phyloP scores from a whole-genome alignment of 2,113 vertebrate genomes.

The Pterocles orientalis region DNA sequence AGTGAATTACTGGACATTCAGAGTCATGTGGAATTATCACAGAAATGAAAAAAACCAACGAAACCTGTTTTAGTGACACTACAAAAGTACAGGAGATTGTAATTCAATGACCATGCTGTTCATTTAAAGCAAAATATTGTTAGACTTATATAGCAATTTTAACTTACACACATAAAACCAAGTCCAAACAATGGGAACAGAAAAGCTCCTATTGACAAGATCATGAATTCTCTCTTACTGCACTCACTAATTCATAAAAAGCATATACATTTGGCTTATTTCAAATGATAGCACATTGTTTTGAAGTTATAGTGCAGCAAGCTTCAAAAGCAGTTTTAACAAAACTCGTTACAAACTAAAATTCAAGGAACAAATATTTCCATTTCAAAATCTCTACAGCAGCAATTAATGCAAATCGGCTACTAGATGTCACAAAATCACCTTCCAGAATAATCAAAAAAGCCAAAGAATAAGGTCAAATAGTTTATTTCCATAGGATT shows the following conservation, averaged over 20 bases:
- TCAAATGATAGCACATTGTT: constrained; percentile 45
- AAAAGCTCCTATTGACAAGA: constrained; percentile 35
- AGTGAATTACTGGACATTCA: constrained; percentile 8
- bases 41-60: constrained; percentile 25
- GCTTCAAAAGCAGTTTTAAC: constrained; percentile 17
- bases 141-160: constrained; percentile 38
- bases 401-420: constrained; percentile 51
- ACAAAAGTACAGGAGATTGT: constrained; percentile 25
- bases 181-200: constrained; percentile 47
- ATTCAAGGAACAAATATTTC: constrained; percentile 32
- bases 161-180: constrained; percentile 42
- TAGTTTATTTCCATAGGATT: constrained; percentile 12
- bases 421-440: constrained; percentile 48
- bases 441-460: constrained; percentile 44
- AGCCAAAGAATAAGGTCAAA: constrained; percentile 48
- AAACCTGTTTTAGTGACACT: constrained; percentile 47
- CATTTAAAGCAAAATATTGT: constrained; percentile 51
- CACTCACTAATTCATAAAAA: constrained; percentile 59
- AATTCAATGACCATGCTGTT: constrained; percentile 54
- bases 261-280: constrained; percentile 38
- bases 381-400: constrained; percentile 53
- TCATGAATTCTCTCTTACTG: constrained; percentile 56
- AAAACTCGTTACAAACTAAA: constrained; percentile 27
- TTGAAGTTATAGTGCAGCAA: constrained; percentile 41
- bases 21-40: constrained; percentile 6